Evolutionary conservation across 2,797 vertebrate species (phyloP).

Genomic region (Propithecus deckenii): DNA sequence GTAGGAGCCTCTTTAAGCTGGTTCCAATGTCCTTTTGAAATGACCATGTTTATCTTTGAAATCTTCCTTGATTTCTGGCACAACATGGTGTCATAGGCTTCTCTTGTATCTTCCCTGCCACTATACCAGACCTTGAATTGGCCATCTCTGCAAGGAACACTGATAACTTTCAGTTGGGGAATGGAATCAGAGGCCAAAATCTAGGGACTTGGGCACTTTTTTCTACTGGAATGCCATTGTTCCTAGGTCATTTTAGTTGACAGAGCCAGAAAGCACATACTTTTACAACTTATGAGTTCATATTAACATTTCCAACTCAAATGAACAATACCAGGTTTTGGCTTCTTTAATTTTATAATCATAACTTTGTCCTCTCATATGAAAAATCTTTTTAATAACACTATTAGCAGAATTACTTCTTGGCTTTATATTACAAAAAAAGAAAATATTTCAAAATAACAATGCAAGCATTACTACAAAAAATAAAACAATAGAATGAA

Average conservation of each 20-base stretch:
- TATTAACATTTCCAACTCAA: slow-evolving; percentile 28
- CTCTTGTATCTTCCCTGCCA: background rate
- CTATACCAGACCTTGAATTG: background rate
- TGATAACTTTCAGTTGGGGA: background rate
- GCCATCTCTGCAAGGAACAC: background rate
- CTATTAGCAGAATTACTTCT: background rate
- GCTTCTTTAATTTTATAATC: background rate
- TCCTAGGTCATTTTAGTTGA: background rate
- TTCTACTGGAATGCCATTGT: background rate
- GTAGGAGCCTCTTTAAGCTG: background rate
- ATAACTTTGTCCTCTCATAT: background rate
- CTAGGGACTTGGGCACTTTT: background rate
- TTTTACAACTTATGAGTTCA: background rate
- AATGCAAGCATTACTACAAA: background rate
- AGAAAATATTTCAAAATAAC: background rate
- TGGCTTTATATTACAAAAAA: background rate
- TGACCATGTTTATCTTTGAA: background rate
- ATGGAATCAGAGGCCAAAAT: background rate
- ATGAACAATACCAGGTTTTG: background rate
- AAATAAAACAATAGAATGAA: background rate
- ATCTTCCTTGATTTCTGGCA: background rate
- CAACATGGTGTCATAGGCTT: background rate
- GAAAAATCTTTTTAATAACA: background rate
- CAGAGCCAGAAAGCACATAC: background rate
- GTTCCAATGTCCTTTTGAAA: background rate